Percentiles rank a stretch among this genome's conserved stretches.
phyloP scores from a whole-genome alignment of 2,888 invertebrate genomes.

The Drosophila lacicola region DNA sequence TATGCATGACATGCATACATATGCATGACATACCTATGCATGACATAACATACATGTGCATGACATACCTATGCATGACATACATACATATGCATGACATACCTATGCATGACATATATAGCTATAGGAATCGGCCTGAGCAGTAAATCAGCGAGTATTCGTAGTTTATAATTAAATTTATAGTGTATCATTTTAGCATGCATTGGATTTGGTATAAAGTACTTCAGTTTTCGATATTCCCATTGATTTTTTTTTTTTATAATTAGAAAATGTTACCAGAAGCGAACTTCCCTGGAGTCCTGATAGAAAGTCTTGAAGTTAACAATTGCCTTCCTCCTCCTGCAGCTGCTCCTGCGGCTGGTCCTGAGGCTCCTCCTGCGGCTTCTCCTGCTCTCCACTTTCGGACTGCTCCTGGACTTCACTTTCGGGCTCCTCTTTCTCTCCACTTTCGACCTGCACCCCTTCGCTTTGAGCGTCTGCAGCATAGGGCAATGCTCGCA shows the following conservation, averaged over 20 bases:
- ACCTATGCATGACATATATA: not conserved
- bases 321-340: not conserved
- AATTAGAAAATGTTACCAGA: too few relatives aligned
- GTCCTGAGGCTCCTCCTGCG: not conserved
- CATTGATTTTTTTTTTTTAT: not conserved
- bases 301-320: slow-evolving; percentile 28
- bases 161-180: slow-evolving; percentile 29
- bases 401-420: not conserved
- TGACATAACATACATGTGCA: slow-evolving; percentile 7
- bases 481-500: slow-evolving; percentile 79
- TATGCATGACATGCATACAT: not conserved
- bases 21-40: not conserved
- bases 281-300: not conserved
- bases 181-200: slow-evolving; percentile 47
- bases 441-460: not conserved
- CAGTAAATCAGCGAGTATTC: slow-evolving; percentile 49
- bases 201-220: slow-evolving; percentile 1
- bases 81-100: not conserved
- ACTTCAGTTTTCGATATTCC: not conserved
- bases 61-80: not conserved
- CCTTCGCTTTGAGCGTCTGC: slow-evolving; percentile 8
- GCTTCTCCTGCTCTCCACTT: not conserved
- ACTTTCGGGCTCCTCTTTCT: not conserved
- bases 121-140: slow-evolving; percentile 23
- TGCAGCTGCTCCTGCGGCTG: not conserved